Conservation (phyloP, 2,113 vertebrate species). For the Sisor rabdophorus region DNA sequence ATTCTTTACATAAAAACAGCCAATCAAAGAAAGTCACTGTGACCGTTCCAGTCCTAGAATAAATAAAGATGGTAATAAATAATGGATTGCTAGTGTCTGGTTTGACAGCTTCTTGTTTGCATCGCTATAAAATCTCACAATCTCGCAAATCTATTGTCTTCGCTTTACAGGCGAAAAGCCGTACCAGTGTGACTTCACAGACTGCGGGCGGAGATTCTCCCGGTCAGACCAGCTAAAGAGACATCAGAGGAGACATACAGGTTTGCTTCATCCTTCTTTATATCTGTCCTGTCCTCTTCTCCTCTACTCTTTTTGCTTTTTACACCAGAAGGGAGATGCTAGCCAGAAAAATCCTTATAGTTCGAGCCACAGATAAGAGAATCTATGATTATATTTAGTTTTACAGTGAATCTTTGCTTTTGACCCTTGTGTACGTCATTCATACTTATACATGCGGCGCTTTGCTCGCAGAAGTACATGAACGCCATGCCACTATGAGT, state of each 20-base stretch:
- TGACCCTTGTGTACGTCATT: conserved; percentile 33
- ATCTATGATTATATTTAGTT: background rate
- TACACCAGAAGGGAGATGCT: conserved; percentile 36
- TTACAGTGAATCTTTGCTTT: conserved; percentile 5
- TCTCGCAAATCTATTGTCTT: background rate
- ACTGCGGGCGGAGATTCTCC: conserved; percentile 94
- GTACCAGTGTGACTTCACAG: conserved; percentile 96
- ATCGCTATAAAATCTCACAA: too few relatives aligned
- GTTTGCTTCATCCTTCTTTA: conserved; percentile 67
- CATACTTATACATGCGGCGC: background rate
- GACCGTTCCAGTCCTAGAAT: background rate
- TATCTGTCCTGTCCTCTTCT: conserved; percentile 20
- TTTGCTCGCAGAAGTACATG: background rate
- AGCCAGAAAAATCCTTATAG: background rate
- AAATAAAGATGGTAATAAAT: background rate
- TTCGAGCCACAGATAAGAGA: background rate
- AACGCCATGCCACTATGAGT: background rate
- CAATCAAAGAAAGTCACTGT: background rate
- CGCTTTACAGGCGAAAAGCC: conserved; percentile 84
- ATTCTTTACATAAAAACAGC: background rate
- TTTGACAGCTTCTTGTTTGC: background rate
- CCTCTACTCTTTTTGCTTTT: conserved; percentile 22
- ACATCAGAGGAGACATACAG: conserved; percentile 98
- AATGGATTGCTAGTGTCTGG: background rate
- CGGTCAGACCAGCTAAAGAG: conserved; percentile 97